Evolutionary conservation across 2,888 invertebrate genomes (phyloP).

Genomic region (Drosophila paucipuncta): DNA sequence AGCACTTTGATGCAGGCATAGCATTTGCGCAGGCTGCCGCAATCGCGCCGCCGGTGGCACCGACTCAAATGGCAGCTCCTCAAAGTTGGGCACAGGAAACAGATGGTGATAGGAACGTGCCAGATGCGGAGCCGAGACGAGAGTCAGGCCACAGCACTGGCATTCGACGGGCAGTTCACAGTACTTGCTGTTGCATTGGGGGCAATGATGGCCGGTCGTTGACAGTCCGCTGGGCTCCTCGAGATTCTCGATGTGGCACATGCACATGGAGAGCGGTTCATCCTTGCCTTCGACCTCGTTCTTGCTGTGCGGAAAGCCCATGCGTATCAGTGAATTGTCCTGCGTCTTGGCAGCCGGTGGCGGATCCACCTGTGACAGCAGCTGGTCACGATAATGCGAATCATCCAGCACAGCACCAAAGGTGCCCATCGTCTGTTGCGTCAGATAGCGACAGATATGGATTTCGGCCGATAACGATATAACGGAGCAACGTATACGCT

Average conservation of each 20-base stretch:
- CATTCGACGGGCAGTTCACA: conserved; percentile 99
- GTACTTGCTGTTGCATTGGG: conserved; percentile 99
- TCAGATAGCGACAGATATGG: conserved; percentile 94
- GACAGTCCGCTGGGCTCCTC: conserved; percentile 89
- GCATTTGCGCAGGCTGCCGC: conserved; percentile 87
- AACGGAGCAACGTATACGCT: conserved; percentile 96
- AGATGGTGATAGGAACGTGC: conserved; percentile 99
- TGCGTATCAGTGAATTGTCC: conserved; percentile 94
- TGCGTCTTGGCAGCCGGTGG: conserved; percentile 90
- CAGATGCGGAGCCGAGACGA: conserved; percentile 98
- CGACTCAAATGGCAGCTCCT: conserved; percentile 88
- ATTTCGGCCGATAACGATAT: conserved; percentile 98
- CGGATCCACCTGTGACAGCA: conserved; percentile 89
- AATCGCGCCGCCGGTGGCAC: conserved; percentile 54
- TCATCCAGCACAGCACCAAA: conserved; percentile 95
- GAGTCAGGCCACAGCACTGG: conserved; percentile 96
- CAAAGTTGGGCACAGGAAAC: conserved; percentile 95
- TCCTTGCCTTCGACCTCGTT: conserved; percentile 87
- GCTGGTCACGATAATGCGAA: conserved; percentile 89
- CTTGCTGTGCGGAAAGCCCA: conserved; percentile 96
- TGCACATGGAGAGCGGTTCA: conserved; percentile 94
- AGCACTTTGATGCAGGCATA: conserved; percentile 92
- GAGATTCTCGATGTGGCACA: conserved; percentile 94
- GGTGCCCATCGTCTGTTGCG: conserved; percentile 93
- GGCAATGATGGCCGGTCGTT: conserved; percentile 93